Percentiles rank a stretch among this genome's conserved stretches.
These are phyloP conservation scores for Caenorhabditis afra DNA, from an alignment of 2,888 invertebrate species.

Conservation along the genomic window DNA sequence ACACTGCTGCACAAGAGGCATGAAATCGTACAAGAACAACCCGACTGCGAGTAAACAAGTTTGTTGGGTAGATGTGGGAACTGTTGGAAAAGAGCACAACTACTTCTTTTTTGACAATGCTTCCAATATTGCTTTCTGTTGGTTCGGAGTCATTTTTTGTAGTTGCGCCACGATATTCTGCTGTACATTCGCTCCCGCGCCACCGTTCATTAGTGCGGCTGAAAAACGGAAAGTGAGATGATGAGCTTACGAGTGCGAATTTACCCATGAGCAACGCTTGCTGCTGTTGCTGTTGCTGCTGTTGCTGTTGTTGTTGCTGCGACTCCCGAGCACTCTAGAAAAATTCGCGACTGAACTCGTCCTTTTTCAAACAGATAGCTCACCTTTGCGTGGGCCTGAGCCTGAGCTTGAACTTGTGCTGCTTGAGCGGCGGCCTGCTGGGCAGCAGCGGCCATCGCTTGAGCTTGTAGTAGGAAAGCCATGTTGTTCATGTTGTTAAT, in stretches of 20 bases:
- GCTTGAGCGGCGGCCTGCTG: slow-evolving; percentile 40
- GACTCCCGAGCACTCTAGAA: slow-evolving; percentile 14
- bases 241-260: not conserved
- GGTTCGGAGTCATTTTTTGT: slow-evolving; percentile 23
- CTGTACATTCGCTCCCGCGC: not conserved
- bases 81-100: slow-evolving; percentile 5
- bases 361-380: too few species aligned
- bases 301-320: slow-evolving; percentile 17
- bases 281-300: slow-evolving; percentile 25
- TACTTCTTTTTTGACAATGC: slow-evolving; percentile 4
- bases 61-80: slow-evolving; percentile 15
- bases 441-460: slow-evolving; percentile 2
- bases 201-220: not conserved
- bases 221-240: too few species aligned
- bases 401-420: slow-evolving; percentile 41
- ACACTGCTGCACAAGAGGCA: slow-evolving; percentile 17
- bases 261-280: slow-evolving; percentile 19
- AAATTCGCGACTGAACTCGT: not conserved
- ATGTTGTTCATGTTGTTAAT: slow-evolving; percentile 11
- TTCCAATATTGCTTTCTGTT: slow-evolving; percentile 44
- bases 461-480: slow-evolving; percentile 18
- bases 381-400: slow-evolving; percentile 43
- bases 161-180: slow-evolving; percentile 1
- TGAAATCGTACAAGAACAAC: slow-evolving; percentile 21
- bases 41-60: slow-evolving; percentile 30